A percentile compares a stretch with the other conserved stretches of the same genome.
Evolutionary conservation across 2,113 vertebrate genomes (phyloP).

Genomic region (Rhinoptilus africanus): DNA sequence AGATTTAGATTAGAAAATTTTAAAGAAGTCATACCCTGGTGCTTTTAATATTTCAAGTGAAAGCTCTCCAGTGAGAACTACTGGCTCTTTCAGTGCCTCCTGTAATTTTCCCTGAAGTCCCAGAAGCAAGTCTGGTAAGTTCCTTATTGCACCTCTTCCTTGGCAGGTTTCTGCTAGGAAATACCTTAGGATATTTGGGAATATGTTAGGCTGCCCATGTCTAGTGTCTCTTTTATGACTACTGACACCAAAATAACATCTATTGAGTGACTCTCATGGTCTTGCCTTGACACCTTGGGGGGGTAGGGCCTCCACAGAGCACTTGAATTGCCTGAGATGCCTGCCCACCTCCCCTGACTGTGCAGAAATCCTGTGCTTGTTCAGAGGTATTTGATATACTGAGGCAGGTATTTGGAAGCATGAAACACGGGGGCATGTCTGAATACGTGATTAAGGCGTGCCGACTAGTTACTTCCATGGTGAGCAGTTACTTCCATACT

Average conservation of each 20-base stretch:
- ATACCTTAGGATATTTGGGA: background rate
- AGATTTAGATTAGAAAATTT: background rate
- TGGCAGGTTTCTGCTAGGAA: background rate
- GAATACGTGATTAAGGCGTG: background rate
- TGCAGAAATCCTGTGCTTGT: background rate
- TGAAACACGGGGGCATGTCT: background rate
- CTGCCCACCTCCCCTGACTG: background rate
- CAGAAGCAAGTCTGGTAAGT: background rate
- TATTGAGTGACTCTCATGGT: background rate
- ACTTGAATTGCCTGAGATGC: background rate
- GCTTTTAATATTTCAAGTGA: background rate
- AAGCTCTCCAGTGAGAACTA: background rate
- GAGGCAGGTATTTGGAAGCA: background rate
- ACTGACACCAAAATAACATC: background rate
- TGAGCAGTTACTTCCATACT: background rate
- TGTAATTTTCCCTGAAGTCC: background rate
- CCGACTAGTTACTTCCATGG: background rate
- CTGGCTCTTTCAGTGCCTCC: background rate
- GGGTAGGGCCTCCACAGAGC: background rate
- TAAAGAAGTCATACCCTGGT: background rate
- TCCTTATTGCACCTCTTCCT: background rate
- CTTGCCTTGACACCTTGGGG: rapidly evolving
- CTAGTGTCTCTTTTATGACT: background rate
- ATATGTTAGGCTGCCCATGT: background rate
- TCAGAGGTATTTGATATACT: background rate